Evolutionary conservation across 2,113 vertebrate genomes (phyloP), one percentile per base, ranked within the genome.

Genomic region (Semicossyphus pulcher): DNA sequence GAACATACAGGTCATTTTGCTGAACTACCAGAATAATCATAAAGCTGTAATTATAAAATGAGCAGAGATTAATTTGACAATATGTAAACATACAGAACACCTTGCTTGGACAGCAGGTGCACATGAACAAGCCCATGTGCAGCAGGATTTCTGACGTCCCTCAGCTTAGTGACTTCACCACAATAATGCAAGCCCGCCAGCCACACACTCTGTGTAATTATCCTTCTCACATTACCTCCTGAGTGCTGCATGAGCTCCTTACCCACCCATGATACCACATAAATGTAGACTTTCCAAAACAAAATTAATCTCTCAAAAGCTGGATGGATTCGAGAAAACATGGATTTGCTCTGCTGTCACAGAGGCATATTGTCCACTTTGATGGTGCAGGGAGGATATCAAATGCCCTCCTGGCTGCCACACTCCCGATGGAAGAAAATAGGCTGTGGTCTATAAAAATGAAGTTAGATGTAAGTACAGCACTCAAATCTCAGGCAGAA

Each of bases 381-480:
- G 93, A 93, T 90, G 93, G 79, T 82, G 92, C 86, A 94, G 84
- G 92, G 94, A 96, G 95, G 95, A 96, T 97, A 95, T 97, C 94
- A 96, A 97, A 97, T 96, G 95, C 94, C 92, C 92, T 91, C 92
- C 95, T 93, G 94, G 91, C 91, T 94, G 89, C 91, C 87, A 90
- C 90, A 93, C 94, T 94, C 94, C 94, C 93, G 95, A 94, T 93
- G 94, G 94, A 95, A 95, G 91, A 95, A 96, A 95, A 94, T 93
- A 96, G 95, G 94, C 94, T 93, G 94, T 90, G 88, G 92, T 94
- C 94, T 94, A 95, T 95, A 94, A 94, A 95, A 93, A 96, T 88
- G 95, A 96, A 96, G 94, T 95, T 96, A 95, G 3, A 86, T 94
- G 95, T 94, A 97, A 97, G 95, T 93, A 94, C 92, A 92, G 95